Conservation (phyloP, 2,888 invertebrate species). For the Coleophora flavipennella region DNA sequence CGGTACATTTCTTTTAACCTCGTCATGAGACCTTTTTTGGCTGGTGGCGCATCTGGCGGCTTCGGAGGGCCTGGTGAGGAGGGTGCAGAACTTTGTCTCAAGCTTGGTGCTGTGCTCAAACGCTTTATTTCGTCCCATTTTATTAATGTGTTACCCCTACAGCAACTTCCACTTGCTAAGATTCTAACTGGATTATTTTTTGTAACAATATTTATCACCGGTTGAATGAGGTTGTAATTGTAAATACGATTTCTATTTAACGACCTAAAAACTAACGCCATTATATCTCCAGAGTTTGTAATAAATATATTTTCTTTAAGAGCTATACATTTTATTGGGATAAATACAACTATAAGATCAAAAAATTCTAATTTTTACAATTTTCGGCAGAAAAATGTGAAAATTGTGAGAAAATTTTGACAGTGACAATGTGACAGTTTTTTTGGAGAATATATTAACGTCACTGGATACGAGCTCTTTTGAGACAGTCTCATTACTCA, state of each 20-base stretch:
- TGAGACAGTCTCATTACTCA: no score
- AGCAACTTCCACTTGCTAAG: constrained; percentile 36
- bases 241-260: constrained; percentile 38
- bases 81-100: constrained; percentile 30
- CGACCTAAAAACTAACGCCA: constrained; percentile 48
- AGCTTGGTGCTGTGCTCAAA: constrained; percentile 12
- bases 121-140: constrained; percentile 8
- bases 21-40: constrained; percentile 78
- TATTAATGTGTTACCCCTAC: constrained; percentile 22
- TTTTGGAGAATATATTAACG: no score
- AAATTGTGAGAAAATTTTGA: no score
- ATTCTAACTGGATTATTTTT: constrained; percentile 32
- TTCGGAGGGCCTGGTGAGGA: constrained; percentile 16
- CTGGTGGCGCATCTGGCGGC: constrained; percentile 20
- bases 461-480: no score
- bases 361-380: no score
- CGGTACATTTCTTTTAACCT: constrained; percentile 93
- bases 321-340: neutral
- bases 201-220: constrained; percentile 39
- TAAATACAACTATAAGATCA: no score
- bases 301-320: constrained; percentile 7
- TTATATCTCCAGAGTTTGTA: constrained; percentile 16
- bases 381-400: no score
- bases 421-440: no score
- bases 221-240: constrained; percentile 41